phyloP scores from a whole-genome alignment of 2,113 vertebrate genomes.

The Xiphophorus maculatus region DNA sequence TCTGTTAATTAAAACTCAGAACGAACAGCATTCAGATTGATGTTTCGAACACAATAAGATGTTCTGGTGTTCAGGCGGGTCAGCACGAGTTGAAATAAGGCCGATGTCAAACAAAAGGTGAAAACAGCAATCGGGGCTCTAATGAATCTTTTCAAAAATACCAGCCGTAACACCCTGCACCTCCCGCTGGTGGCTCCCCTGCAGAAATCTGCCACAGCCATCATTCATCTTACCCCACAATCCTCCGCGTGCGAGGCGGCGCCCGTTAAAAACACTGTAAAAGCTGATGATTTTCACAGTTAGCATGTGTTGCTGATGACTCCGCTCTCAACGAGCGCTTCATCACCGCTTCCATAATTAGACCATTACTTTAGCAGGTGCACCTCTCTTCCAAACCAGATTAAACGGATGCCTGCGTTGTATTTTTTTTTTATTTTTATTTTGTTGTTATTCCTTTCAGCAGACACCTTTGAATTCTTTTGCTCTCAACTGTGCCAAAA shows the following conservation, averaged over 20 bases:
- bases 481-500: constrained; percentile 51
- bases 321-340: constrained; percentile 72
- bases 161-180: constrained; percentile 67
- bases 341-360: constrained; percentile 82
- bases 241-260: constrained; percentile 63
- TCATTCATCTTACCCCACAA: constrained; percentile 74
- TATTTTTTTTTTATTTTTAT: neutral
- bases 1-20: constrained; percentile 52
- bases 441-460: neutral
- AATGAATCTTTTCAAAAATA: constrained; percentile 69
- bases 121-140: constrained; percentile 66
- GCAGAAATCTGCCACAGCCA: constrained; percentile 67
- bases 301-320: constrained; percentile 78
- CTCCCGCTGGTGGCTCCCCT: constrained; percentile 56
- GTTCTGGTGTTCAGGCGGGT: constrained; percentile 48
- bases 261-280: constrained; percentile 77
- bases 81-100: constrained; percentile 39
- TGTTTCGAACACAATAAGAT: constrained; percentile 30
- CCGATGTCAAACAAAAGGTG: constrained; percentile 60
- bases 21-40: constrained; percentile 25
- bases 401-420: constrained; percentile 35
- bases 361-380: constrained; percentile 81
- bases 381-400: constrained; percentile 59
- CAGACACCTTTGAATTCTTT: constrained; percentile 69
- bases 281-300: constrained; percentile 79